Base-by-base conservation (phyloP, 2,888 invertebrate genomes). In the Pogonocherus hispidulus region DNA sequence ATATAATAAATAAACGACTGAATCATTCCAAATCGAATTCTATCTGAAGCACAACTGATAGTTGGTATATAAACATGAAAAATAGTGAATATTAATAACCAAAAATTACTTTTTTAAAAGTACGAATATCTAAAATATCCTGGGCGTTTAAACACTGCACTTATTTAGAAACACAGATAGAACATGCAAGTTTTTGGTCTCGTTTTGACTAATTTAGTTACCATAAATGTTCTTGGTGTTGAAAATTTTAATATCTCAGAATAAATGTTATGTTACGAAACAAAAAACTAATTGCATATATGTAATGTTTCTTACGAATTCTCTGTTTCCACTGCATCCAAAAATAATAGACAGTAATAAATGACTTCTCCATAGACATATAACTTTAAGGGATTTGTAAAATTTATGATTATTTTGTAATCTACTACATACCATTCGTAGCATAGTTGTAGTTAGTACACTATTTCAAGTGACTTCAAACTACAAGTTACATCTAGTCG, bases 21-120 rank as follows among this genome's bases (percentile, higher is more conserved):
- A 65, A 68, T 66, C 70, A 65, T 75, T 76, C 78, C 73, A 71
- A 71, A 65, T 71, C 74, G 74, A 73, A 72, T 72, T 78, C 77
- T 78, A 75, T 66, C 56, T 59, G 69, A 68, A 67, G 69, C 67
- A 70, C 72, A 69, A 66, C 66, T 62, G 63, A 66, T 51, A 69
- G 69, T 71, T 64, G 67, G 66, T 62, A 63, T 57, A 59, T 68
- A 65, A 63, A 69, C 72, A 70, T 67, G 70, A 75, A 67, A 74
- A 75, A 66, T 71, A 59, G 37, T 66, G 22, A 69, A 69, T 52
- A 59, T 51, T 66, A 47, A 63, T 64, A 32, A 54, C 18, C 37
- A 35, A 62, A 37, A 63, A 20, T 46, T 20, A 57, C 14, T 23
- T 57, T 55, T 51, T 41, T 63, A 9, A 41, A 41, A 19, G 11